Conservation (phyloP, 2,113 vertebrate genomes). For the Cynoglossus semilaevis region DNA sequence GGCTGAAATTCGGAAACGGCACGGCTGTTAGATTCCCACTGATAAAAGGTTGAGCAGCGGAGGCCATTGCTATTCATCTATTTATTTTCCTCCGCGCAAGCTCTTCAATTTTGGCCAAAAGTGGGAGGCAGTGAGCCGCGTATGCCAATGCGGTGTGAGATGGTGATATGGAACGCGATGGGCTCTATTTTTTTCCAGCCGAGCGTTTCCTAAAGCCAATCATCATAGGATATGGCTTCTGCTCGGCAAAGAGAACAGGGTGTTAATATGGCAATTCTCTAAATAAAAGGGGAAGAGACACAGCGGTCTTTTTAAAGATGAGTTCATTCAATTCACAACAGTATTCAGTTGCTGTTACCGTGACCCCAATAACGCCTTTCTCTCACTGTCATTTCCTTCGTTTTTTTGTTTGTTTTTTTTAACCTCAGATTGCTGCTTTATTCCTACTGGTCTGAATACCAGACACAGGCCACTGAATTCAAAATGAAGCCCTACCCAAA, state of each 20-base stretch:
- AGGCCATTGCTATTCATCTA: slow-evolving; percentile 81
- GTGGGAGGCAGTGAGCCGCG: slow-evolving; percentile 78
- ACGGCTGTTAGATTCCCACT: slow-evolving; percentile 83
- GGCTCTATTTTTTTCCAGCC: slow-evolving; percentile 73
- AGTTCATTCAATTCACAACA: slow-evolving; percentile 74
- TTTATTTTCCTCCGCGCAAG: slow-evolving; percentile 80
- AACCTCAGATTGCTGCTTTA: slow-evolving; percentile 53
- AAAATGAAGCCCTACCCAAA: no score
- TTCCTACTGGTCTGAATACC: slow-evolving; percentile 46
- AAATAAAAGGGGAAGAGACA: slow-evolving; percentile 65
- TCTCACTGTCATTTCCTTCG: slow-evolving; percentile 53
- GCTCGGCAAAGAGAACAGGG: slow-evolving; percentile 72
- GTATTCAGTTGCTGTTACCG: slow-evolving; percentile 64
- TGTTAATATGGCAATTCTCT: slow-evolving; percentile 80
- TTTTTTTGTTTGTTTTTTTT: slow-evolving; percentile 20
- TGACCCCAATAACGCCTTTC: slow-evolving; percentile 70
- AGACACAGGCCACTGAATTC: no score
- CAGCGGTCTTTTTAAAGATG: slow-evolving; percentile 75
- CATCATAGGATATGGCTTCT: slow-evolving; percentile 79
- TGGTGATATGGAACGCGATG: slow-evolving; percentile 78
- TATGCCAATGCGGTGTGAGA: slow-evolving; percentile 78
- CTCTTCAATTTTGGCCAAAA: slow-evolving; percentile 83
- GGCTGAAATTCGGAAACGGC: slow-evolving; percentile 83
- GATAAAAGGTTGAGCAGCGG: slow-evolving; percentile 79
- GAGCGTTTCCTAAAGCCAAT: slow-evolving; percentile 74